Evolutionary conservation across 2,797 vertebrate species (phyloP), one percentile per base, ranked within the genome.

Genomic region (Tachyglossus aculeatus): DNA sequence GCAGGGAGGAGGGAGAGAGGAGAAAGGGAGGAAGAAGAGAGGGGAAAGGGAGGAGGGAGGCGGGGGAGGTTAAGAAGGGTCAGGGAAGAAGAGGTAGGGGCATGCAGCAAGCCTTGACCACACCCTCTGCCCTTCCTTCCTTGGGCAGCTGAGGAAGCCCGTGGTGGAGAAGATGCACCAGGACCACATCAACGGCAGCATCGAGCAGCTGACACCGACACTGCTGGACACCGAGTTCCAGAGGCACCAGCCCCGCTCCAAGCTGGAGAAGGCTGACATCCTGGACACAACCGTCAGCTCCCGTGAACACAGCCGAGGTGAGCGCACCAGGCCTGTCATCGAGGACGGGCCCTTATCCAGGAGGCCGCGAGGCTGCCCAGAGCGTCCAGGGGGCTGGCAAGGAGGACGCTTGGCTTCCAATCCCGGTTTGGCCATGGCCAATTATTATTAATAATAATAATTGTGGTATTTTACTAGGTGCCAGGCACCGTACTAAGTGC

Each of bases 211-310:
- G 63, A 95, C 82, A 88, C 82, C 81, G n/a, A n/a, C n/a, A n/a
- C n/a, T 95, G 16, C 88, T 95, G 87, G 87, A 88, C 78, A 86
- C 91, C 78, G 93, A 95, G 81, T 94, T 95, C 77, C 90, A 93
- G 38, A 79, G 94, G 64, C 92, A 94, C 73, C 88, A 91, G 74
- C 93, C 94, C 31, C 93, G 94, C 79, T 94, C 94, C 32, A 95
- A 95, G 87, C 93, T 95, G 54, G 93, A 95, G 84, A 95, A 95
- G 83, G 94, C 94, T 0, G 94, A 93, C 84, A 93, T 94, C 77
- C 65, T 94, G 83, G 94, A 96, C 85, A 95, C 94, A 95, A 93
- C 94, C 0, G 94, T 94, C 80, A 88, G 87, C 77, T 94, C 93
- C 34, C 84, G 94, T 79, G 91, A 88, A 57, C 80, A 66, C 70